These are phyloP conservation scores for Episyrphus balteatus DNA, from an alignment of 1,140 invertebrate species.

Conservation along the genomic window DNA sequence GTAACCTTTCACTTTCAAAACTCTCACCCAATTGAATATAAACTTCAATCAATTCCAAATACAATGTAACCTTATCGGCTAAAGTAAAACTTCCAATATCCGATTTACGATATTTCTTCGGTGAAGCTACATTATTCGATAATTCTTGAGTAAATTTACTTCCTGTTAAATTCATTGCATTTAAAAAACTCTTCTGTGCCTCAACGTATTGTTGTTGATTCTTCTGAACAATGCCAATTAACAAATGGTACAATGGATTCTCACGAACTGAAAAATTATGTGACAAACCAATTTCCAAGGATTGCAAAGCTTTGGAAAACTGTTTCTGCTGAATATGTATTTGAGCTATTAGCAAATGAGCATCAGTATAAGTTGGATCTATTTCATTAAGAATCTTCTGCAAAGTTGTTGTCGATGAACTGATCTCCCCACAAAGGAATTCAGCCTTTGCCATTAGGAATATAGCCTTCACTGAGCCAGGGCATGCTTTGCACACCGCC, in stretches of 20 bases:
- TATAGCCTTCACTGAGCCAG: constrained; percentile 62
- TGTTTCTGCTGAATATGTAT: constrained; percentile 64
- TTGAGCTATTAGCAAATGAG: constrained; percentile 79
- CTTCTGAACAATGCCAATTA: constrained; percentile 72
- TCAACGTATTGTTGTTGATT: constrained; percentile 60
- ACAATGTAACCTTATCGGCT: constrained; percentile 75
- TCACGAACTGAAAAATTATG: constrained; percentile 87
- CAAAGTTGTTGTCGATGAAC: constrained; percentile 51
- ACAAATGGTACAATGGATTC: constrained; percentile 79
- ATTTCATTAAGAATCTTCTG: constrained; percentile 61
- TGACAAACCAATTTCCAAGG: constrained; percentile 77
- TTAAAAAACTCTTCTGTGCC: constrained; percentile 63
- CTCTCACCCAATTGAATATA: constrained; percentile 58
- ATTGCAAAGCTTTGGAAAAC: constrained; percentile 68
- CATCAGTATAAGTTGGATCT: constrained; percentile 68
- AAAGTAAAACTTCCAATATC: constrained; percentile 46
- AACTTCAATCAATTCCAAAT: constrained; percentile 75
- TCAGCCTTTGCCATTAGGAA: constrained; percentile 69
- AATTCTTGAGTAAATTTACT: constrained; percentile 12
- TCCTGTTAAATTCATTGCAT: constrained; percentile 49
- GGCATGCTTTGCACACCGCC: constrained; percentile 64
- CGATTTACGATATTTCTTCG: constrained; percentile 17
- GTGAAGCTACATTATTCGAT: constrained; percentile 2
- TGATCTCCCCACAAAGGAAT: constrained; percentile 64
- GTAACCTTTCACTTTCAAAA: constrained; percentile 66